phyloP scores from a whole-genome alignment of 2,888 invertebrate genomes.

The Sturmia bella region DNA sequence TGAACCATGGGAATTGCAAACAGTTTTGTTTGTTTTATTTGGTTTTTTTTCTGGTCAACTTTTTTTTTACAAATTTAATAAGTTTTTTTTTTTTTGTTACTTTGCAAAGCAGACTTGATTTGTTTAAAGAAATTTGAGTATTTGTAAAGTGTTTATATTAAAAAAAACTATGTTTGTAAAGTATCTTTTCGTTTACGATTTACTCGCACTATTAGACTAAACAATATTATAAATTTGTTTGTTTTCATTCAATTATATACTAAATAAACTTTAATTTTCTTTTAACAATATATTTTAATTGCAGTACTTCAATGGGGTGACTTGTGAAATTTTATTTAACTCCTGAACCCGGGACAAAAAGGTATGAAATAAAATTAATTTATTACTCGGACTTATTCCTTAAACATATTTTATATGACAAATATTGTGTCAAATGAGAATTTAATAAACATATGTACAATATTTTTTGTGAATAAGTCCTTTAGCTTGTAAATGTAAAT shows the following conservation, averaged over 20 bases:
- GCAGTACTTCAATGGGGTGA: constrained; percentile 82
- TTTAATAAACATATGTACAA: too few species aligned
- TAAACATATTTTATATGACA: too few species aligned
- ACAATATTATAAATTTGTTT: constrained; percentile 19
- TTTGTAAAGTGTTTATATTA: constrained; percentile 11
- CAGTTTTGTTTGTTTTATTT: constrained; percentile 6
- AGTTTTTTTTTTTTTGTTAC: constrained; percentile 3
- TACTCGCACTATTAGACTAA: constrained; percentile 39
- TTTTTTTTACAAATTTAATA: background rate
- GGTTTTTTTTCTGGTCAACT: background rate
- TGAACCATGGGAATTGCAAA: constrained; percentile 36
- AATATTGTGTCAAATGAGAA: too few species aligned
- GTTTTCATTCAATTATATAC: background rate
- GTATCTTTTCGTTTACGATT: constrained; percentile 5
- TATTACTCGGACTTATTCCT: too few species aligned
- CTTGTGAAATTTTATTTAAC: constrained; percentile 77
- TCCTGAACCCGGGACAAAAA: constrained; percentile 82
- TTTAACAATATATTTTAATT: constrained; percentile 70
- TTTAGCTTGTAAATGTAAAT: too few species aligned
- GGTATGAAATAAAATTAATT: constrained; percentile 73
- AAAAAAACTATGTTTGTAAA: background rate
- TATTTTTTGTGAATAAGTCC: too few species aligned
- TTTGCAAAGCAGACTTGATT: constrained; percentile 40
- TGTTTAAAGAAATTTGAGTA: constrained; percentile 44
- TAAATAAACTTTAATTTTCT: background rate